Conservation (phyloP, 2,797 vertebrate genomes). For the Tragopan temminckii region DNA sequence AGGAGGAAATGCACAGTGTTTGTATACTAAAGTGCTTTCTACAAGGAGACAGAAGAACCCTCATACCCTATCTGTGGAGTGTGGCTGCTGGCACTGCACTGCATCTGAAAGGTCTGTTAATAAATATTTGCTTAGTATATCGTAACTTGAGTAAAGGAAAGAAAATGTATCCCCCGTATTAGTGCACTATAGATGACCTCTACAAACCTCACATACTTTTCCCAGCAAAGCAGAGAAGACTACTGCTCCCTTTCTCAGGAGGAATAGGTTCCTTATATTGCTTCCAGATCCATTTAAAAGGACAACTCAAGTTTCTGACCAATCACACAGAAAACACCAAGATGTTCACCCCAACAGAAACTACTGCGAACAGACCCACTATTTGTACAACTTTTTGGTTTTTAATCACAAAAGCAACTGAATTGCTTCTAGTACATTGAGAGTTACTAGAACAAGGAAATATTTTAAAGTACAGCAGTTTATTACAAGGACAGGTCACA, state of each 20-base stretch:
- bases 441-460: background rate
- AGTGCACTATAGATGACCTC: background rate
- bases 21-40: background rate
- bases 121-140: constrained; percentile 69
- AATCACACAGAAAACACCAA: background rate
- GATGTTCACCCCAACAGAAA: background rate
- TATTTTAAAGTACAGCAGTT: background rate
- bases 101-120: constrained; percentile 31
- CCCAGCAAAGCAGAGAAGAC: background rate
- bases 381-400: background rate
- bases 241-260: background rate
- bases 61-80: background rate
- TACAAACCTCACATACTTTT: background rate
- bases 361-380: background rate
- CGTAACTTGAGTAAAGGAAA: constrained; percentile 33
- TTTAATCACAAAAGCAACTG: background rate
- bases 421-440: background rate
- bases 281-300: background rate
- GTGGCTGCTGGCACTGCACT: constrained; percentile 36
- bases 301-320: background rate
- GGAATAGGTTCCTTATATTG: background rate
- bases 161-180: background rate
- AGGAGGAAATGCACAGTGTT: background rate
- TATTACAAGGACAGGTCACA: background rate
- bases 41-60: background rate